Base-by-base conservation (phyloP, 2,113 vertebrate species). In the Rhegmatorhina hoffmannsi region DNA sequence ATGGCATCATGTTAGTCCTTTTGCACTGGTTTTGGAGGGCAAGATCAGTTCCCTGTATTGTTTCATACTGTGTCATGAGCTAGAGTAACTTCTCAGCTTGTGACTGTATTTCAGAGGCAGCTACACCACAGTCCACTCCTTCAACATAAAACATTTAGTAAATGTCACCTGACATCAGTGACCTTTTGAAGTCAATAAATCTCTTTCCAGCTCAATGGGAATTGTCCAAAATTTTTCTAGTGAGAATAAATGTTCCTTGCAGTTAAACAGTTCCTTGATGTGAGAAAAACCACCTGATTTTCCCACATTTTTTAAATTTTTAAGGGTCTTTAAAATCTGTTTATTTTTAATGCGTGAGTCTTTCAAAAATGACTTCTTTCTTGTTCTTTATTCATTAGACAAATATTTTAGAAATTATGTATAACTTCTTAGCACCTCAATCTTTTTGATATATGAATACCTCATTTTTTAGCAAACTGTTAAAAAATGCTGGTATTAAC, bases 121-220 rank as follows among this genome's bases (percentile, higher is more conserved):
- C 14, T 50, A 43, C 38, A 63, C 20, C 26, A 43, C 13, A n/a
- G 28, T 73, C 34, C 28, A 44, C 20, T 89, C 25, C 7, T 38
- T 19, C 21, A 85, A 64, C 7, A 72, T 46, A 49, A 79, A 76
- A 47, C 24, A 34, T 56, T 36, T 60, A 69, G 28, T 36, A 90
- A 91, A 88, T 47, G 43, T 67, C 50, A 64, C 23, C 55, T 49
- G 46, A 9, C 19, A 69, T n/a, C 16, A 70, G 66, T 67, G 58
- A 77, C 24, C 14, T 76, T 93, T 67, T 76, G 63, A 90, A 90
- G 63, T 23, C 76, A 82, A 40, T 69, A 76, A 82, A 49, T 2
- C 8, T 25, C 90, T 83, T 90, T 40, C 28, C 33, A 85, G 6
- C 20, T 67, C 33, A 50, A 3, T 28, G 11, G 18, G 34, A 84